Evolutionary conservation across 2,888 invertebrate genomes (phyloP).

Genomic region (Chymomyza procnemis): DNA sequence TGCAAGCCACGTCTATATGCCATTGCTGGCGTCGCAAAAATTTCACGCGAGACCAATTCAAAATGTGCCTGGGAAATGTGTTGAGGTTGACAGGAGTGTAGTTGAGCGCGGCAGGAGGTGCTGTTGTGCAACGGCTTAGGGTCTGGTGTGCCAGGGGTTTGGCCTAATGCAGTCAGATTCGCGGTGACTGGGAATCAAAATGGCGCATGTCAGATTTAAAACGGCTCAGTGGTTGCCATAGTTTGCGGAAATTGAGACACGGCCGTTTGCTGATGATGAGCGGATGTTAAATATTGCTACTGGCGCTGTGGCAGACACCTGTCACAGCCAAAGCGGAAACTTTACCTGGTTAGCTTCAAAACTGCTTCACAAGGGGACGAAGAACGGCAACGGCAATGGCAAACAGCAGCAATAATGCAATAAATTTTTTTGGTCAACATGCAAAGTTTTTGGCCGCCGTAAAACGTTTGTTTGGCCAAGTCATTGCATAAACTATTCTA

Average conservation of each 20-base stretch:
- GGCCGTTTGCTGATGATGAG: not conserved
- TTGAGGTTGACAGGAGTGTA: no score
- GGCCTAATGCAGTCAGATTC: not conserved
- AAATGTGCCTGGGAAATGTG: not conserved
- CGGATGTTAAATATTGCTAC: not conserved
- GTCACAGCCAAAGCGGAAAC: not conserved
- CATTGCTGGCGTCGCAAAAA: not conserved
- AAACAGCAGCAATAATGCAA: no score
- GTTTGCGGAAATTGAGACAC: not conserved
- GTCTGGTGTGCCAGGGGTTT: not conserved
- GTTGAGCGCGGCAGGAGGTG: no score
- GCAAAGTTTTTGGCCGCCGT: no score
- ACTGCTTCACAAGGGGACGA: no score
- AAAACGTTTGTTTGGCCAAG: no score
- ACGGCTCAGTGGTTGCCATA: not conserved
- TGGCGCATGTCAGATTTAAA: not conserved
- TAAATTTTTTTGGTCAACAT: no score
- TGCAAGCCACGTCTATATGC: not conserved
- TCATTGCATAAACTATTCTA: no score
- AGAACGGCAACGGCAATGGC: no score
- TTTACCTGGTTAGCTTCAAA: not conserved
- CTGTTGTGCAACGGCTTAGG: not conserved
- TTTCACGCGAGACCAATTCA: constrained; percentile 4
- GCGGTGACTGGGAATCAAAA: not conserved
- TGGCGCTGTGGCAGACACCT: not conserved